phyloP scores from a whole-genome alignment of 92 coral and sea anemone genomes.

The Zoanthus sociatus region DNA sequence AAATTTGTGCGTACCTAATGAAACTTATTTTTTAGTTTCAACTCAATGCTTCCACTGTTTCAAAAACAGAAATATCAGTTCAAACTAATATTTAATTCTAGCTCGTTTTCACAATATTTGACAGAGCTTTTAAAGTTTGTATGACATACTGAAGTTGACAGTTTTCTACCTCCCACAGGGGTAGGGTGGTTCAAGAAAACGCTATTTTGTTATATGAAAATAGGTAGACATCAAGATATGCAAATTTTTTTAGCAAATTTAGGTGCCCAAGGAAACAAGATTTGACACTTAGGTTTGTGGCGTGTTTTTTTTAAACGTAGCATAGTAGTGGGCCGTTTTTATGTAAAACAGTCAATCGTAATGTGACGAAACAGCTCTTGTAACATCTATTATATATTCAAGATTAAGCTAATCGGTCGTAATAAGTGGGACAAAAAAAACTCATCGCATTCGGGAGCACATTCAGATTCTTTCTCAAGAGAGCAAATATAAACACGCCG shows the following conservation, averaged over 20 bases:
- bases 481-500: background rate
- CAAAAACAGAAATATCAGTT: background rate
- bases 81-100: background rate
- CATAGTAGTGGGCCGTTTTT: conserved; percentile 23
- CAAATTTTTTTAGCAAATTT: conserved; percentile 19
- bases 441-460: background rate
- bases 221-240: conserved; percentile 10
- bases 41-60: background rate
- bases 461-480: background rate
- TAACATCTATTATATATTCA: conserved; percentile 19
- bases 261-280: conserved; percentile 34
- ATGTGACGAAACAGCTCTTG: conserved; percentile 25
- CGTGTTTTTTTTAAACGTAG: conserved; percentile 3
- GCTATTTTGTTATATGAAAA: background rate
- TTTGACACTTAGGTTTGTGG: conserved; percentile 22
- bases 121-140: no score
- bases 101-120: background rate
- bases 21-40: background rate
- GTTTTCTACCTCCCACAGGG: background rate
- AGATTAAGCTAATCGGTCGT: conserved; percentile 32
- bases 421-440: conserved; percentile 1
- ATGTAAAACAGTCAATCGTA: conserved; percentile 24
- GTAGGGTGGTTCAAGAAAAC: background rate
- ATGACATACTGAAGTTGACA: background rate
- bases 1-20: background rate